Evolutionary conservation across 2,113 vertebrate genomes (phyloP).

Genomic region (Gobius niger): DNA sequence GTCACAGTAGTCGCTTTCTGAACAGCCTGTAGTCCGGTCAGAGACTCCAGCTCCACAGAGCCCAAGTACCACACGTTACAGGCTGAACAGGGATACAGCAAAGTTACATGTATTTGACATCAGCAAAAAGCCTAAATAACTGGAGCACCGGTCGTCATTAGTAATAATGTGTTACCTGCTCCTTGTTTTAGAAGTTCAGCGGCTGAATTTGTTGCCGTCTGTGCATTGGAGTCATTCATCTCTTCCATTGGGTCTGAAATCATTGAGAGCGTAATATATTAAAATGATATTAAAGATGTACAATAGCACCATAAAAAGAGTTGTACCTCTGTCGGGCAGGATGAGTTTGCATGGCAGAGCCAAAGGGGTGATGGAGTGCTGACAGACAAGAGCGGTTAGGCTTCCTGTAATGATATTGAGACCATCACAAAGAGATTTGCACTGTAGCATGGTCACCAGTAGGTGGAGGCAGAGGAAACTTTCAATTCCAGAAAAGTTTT

Average conservation of each 20-base stretch:
- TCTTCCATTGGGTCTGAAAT: constrained; percentile 87
- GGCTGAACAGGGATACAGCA: constrained; percentile 62
- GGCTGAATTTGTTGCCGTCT: constrained; percentile 88
- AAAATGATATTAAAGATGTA: background rate
- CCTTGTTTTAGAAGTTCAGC: constrained; percentile 92
- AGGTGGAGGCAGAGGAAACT: constrained; percentile 38
- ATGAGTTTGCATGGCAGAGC: constrained; percentile 93
- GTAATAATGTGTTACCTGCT: constrained; percentile 79
- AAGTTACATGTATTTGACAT: background rate
- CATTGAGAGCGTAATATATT: background rate
- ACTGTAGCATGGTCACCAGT: constrained; percentile 17
- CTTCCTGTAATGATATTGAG: constrained; percentile 79
- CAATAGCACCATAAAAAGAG: background rate
- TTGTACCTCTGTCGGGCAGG: constrained; percentile 89
- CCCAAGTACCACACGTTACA: constrained; percentile 97
- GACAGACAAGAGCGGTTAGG: constrained; percentile 92
- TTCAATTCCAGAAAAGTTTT: background rate
- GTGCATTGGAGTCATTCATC: constrained; percentile 73
- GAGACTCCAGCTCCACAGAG: constrained; percentile 90
- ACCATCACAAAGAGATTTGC: background rate
- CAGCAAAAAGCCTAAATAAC: background rate
- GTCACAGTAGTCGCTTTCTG: constrained; percentile 88
- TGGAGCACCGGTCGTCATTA: too few relatives aligned
- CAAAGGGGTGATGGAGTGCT: constrained; percentile 94
- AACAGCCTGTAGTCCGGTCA: constrained; percentile 91